Evolutionary conservation across 2,797 vertebrate species (phyloP).

Genomic region (Bryconaethiops microstoma): DNA sequence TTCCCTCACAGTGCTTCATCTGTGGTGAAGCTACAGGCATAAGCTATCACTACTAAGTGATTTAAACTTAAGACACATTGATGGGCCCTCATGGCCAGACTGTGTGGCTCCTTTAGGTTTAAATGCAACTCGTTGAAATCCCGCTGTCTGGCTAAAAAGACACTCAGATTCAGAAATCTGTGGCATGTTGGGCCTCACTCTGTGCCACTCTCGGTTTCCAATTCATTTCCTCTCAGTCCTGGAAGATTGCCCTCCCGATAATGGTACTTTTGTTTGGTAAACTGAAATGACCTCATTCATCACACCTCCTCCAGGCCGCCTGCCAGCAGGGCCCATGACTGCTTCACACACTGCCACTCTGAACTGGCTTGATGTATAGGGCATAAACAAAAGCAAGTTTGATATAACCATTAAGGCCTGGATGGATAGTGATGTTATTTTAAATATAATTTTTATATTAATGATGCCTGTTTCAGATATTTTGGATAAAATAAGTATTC

Average conservation of each 20-base stretch:
- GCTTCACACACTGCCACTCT: neutral
- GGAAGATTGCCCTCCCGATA: slow-evolving; percentile 48
- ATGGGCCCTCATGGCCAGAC: neutral
- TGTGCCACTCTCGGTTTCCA: neutral
- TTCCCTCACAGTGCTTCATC: neutral
- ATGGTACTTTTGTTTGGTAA: slow-evolving; percentile 57
- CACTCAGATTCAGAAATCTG: neutral
- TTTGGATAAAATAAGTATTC: neutral
- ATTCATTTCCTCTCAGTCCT: slow-evolving; percentile 23
- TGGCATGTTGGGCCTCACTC: slow-evolving; percentile 1
- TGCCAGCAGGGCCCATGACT: slow-evolving; percentile 22
- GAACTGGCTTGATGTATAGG: slow-evolving; percentile 3
- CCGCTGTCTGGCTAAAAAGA: slow-evolving; percentile 7
- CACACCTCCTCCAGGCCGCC: slow-evolving; percentile 41
- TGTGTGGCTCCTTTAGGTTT: neutral
- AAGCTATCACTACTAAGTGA: neutral
- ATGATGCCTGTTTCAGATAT: neutral
- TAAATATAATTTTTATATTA: neutral
- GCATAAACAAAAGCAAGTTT: neutral
- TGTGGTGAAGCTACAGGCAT: neutral
- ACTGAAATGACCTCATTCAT: slow-evolving; percentile 51
- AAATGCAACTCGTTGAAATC: neutral
- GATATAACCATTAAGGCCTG: neutral
- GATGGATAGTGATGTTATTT: neutral
- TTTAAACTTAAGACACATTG: neutral